phyloP scores from a whole-genome alignment of 1,140 invertebrate genomes.

The Drosophila parabipectinata region DNA sequence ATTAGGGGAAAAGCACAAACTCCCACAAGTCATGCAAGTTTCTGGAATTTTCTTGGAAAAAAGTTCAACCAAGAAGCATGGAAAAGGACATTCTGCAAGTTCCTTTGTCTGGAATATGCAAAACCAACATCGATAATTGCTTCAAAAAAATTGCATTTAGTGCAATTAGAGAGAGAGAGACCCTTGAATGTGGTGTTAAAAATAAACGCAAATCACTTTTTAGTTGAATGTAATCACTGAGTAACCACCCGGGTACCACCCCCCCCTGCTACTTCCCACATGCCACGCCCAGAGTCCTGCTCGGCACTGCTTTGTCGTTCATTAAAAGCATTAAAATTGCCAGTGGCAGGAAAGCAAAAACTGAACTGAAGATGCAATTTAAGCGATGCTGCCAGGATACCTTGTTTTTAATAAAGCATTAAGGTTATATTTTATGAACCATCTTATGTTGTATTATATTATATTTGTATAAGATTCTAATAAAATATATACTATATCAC shows the following conservation, averaged over 20 bases:
- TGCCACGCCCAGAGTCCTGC: slow-evolving; percentile 21
- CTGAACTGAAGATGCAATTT: slow-evolving; percentile 70
- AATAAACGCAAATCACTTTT: slow-evolving; percentile 58
- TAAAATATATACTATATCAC: no score
- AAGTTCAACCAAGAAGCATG: slow-evolving; percentile 22
- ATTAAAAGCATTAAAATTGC: slow-evolving; percentile 74
- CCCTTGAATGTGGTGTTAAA: slow-evolving; percentile 24
- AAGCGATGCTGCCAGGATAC: slow-evolving; percentile 29
- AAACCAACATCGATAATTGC: slow-evolving; percentile 50
- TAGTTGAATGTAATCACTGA: slow-evolving; percentile 48
- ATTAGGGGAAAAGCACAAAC: slow-evolving; percentile 44
- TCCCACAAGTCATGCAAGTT: slow-evolving; percentile 58
- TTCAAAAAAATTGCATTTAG: slow-evolving; percentile 19
- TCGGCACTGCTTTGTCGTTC: slow-evolving; percentile 22
- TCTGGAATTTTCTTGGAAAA: slow-evolving; percentile 58
- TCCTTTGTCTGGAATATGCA: slow-evolving; percentile 35
- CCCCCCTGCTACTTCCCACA: slow-evolving; percentile 13
- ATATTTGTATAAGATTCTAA: no score
- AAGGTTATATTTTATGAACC: no score
- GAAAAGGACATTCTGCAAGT: slow-evolving; percentile 38
- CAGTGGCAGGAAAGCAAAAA: slow-evolving; percentile 40
- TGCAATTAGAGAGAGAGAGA: slow-evolving; percentile 20
- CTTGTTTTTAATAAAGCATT: background rate
- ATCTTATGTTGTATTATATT: no score
- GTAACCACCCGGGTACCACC: slow-evolving; percentile 25